Percentiles rank a stretch among this genome's conserved stretches.
phyloP scores from a whole-genome alignment of 2,888 invertebrate genomes.

The Lysandra bellargus region DNA sequence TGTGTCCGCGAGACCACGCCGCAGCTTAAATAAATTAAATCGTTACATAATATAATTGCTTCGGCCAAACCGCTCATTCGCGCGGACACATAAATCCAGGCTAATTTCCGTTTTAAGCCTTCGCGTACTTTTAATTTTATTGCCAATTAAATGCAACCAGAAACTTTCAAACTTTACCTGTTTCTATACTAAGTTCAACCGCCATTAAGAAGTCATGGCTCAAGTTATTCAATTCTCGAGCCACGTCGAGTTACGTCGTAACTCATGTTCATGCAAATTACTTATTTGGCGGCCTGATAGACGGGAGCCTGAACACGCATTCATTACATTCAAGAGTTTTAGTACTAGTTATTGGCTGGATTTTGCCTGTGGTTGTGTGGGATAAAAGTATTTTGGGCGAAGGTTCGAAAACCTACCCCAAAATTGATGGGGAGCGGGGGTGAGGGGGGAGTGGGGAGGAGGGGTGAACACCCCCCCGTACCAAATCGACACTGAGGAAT shows the following conservation, averaged over 20 bases:
- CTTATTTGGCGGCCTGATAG: not conserved
- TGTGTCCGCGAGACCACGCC: too few species aligned
- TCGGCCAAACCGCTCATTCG: too few species aligned
- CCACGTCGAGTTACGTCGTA: not conserved
- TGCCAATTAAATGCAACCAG: not conserved
- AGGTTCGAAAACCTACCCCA: too few species aligned
- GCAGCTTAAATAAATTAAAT: too few species aligned
- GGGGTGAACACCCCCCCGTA: too few species aligned
- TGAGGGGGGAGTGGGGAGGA: too few species aligned
- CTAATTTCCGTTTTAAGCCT: too few species aligned
- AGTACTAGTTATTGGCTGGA: not conserved
- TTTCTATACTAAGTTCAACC: not conserved
- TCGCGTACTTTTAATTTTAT: not conserved
- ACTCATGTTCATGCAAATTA: slow-evolving; percentile 14
- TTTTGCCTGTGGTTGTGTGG: not conserved
- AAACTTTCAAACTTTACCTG: not conserved
- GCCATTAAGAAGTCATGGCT: not conserved
- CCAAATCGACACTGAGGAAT: too few species aligned
- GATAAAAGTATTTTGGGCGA: too few species aligned
- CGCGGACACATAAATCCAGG: too few species aligned
- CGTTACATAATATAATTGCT: too few species aligned
- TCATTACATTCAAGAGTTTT: not conserved
- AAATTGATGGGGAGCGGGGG: too few species aligned
- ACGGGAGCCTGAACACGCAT: not conserved
- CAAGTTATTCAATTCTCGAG: slow-evolving; percentile 13